Evolutionary conservation across 2,888 invertebrate genomes (phyloP), one percentile per base, ranked within the genome.

Genomic region (Phengaris arion): DNA sequence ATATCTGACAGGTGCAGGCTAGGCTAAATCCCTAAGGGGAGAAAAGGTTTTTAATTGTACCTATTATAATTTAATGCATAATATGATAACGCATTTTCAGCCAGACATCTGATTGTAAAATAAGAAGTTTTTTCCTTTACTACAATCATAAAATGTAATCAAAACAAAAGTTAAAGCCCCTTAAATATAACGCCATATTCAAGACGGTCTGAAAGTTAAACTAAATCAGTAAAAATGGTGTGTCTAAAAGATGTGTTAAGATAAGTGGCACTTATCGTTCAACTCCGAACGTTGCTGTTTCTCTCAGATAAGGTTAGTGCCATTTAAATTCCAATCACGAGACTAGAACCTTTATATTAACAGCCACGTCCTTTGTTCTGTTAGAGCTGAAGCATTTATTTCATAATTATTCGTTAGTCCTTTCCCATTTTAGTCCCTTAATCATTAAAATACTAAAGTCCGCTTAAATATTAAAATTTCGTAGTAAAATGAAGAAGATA

Each of bases 271-370:
- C 69, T 70, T 70, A 52, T 70, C 70, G 70, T 70, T 70, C 15
- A 70, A 70, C 52, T 48, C 52, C 6, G 22, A 70, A 51, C 70
- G 70, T 70, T 22, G 70, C 70, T 52, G 70, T 70, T 52, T 51
- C 52, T 22, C 22, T 15, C 12, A 51, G 70, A 70, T 70, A 70
- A 70, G 70, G 70, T 6, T 22, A 12, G 52, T 22, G 70, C 52
- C 51, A 70, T 70, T 70, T 48, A 70, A 70, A 70, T 70, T 70
- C 35, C 70, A 70, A 70, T 70, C 70, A 70, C 51, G 70, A 12
- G 70, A 52, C 70, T 52, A 70, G 51, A 15, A 52, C 70, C 70
- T 70, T 70, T 70, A 68, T 35, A 70, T 70, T 52, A 70, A 70
- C 70, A 52, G 22, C 22, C 70, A 7, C 48, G 52, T 51, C 70